Evolutionary conservation across 2,888 invertebrate species (phyloP), one percentile per base, ranked within the genome.

Genomic region (Phania funesta): DNA sequence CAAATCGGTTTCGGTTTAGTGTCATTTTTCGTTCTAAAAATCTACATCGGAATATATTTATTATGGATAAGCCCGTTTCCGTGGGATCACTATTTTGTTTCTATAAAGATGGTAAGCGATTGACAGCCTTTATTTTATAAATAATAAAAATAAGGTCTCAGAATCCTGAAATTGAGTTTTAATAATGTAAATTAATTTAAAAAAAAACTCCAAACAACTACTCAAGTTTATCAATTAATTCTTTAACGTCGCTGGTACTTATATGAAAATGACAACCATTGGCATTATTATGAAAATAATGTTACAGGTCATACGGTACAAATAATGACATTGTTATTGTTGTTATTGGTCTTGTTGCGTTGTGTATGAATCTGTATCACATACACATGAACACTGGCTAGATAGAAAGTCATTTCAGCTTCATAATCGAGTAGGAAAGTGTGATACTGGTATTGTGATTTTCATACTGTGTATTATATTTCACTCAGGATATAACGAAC

Each of bases 251-350:
- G 13, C 54, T 54, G 44, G 16, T 11, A 18, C 18, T 1, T 13
- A 46, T 46, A 71, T 52, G 29, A 74, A 67, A 78, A 65, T 70
- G 70, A 38, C 52, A 74, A 60, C 74, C 70, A 78, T 82, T 78
- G 74, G 65, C 82, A 75, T 82, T 74, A 78, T 82, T 82, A 82
- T 78, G 74, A 75, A 78, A 78, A 82, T 75, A 82, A 78, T 78
- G 70, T 78, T 78, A 75, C 74, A 80, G 82, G 82, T 82, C 78
- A 78, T 75, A 78, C 74, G 46, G 52, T 75, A 75, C 74, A 75
- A 78, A 73, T 82, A 82, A 82, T 82, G 82, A 78, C 74, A 74
- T 75, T 70, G 82, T 78, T 70, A 75, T 68, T 82, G 65, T 70
- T 80, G 54, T 78, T 64, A 48, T 70, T 80, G 54, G 11, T 52